These are phyloP conservation scores for Micronisus gabar DNA, from an alignment of 2,113 vertebrate genomes.

Conservation along the genomic window DNA sequence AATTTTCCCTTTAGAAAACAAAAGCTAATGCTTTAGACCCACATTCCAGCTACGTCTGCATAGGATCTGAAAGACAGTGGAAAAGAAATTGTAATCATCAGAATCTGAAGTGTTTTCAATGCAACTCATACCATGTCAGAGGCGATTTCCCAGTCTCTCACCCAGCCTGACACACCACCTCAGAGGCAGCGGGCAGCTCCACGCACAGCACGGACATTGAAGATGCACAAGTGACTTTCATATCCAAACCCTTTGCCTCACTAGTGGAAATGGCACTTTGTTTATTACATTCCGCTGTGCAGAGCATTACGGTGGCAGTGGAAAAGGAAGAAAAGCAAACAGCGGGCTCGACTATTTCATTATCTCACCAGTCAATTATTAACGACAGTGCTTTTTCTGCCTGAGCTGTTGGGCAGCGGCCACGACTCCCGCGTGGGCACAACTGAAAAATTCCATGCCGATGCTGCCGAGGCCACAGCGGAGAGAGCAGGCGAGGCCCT, in stretches of 20 bases:
- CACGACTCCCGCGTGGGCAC: background rate
- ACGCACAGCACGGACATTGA: fast-evolving
- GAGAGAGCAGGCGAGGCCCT: background rate
- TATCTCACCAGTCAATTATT: conserved; percentile 52
- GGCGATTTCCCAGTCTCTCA: fast-evolving
- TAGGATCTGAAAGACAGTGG: background rate
- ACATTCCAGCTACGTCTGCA: background rate
- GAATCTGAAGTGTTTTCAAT: fast-evolving
- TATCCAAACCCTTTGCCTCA: fast-evolving
- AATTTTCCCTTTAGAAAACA: background rate
- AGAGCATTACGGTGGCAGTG: fast-evolving
- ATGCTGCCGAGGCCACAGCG: background rate
- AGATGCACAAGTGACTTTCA: background rate
- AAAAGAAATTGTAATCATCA: background rate
- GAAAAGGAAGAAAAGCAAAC: background rate
- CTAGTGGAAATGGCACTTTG: background rate
- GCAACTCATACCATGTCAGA: fast-evolving
- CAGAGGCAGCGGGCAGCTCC: fast-evolving
- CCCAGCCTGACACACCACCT: background rate
- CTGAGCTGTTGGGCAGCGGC: background rate
- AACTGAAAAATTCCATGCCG: background rate
- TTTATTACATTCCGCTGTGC: fast-evolving
- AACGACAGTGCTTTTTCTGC: background rate
- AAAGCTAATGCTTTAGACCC: background rate
- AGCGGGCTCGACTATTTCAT: background rate